Evolutionary conservation across 2,113 vertebrate species (phyloP).

Genomic region (Rousettus leschenaultii): DNA sequence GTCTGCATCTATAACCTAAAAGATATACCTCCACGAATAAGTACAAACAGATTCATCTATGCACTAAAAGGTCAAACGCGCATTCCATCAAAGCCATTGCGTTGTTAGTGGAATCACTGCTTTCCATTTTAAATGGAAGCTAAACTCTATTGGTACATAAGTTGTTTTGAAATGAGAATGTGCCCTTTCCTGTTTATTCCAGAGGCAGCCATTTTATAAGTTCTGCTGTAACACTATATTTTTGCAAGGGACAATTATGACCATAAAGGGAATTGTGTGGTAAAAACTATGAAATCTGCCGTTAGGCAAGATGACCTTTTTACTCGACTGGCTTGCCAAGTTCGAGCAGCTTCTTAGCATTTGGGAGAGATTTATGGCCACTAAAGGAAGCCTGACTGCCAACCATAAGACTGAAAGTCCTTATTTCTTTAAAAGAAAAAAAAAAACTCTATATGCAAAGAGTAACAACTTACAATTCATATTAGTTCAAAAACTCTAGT

Average conservation of each 20-base stretch:
- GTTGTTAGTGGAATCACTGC: not conserved
- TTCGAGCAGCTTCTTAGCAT: constrained; percentile 56
- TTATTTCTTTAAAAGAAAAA: constrained; percentile 36
- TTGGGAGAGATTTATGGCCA: constrained; percentile 60
- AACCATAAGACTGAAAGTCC: not conserved
- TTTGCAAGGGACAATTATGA: constrained; percentile 73
- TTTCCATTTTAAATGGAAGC: constrained; percentile 51
- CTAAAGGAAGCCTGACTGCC: constrained; percentile 14
- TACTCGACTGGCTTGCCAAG: constrained; percentile 49
- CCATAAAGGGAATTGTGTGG: constrained; percentile 69
- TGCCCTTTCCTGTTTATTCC: constrained; percentile 76
- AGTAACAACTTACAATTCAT: not conserved
- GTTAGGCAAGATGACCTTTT: constrained; percentile 73
- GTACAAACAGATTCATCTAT: not conserved
- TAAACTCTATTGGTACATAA: not conserved
- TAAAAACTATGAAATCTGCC: constrained; percentile 61
- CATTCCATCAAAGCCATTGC: constrained; percentile 7
- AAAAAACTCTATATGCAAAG: not conserved
- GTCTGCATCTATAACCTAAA: not conserved
- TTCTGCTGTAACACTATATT: constrained; percentile 66
- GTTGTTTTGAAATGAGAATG: constrained; percentile 57
- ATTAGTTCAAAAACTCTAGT: not conserved
- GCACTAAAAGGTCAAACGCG: constrained; percentile 4
- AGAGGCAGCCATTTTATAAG: constrained; percentile 65
- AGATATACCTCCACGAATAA: not conserved